Conservation (phyloP, 1,140 invertebrate species). For the Sogatella furcifera region DNA sequence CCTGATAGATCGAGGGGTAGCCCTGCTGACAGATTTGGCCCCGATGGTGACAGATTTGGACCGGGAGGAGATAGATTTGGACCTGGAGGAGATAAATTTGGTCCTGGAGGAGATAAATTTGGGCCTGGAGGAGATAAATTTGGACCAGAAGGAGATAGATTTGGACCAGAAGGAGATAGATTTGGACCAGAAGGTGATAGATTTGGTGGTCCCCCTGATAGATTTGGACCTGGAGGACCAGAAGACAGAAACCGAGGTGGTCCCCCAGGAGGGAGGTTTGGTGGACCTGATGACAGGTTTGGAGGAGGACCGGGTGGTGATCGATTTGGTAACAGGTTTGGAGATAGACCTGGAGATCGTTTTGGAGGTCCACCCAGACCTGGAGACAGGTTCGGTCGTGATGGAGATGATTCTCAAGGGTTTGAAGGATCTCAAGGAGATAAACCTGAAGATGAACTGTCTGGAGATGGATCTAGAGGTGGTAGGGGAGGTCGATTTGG, state of each 20-base stretch:
- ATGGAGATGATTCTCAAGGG: not conserved
- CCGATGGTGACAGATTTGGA: not conserved
- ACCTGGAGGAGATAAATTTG: not conserved
- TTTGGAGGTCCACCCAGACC: not conserved
- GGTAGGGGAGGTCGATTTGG: constrained; percentile 3
- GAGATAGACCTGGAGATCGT: not conserved
- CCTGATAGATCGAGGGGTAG: not conserved
- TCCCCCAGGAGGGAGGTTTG: constrained; percentile 3
- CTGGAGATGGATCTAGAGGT: not conserved
- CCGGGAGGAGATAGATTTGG: constrained; percentile 5
- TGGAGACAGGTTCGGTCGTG: not conserved
- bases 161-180: not conserved
- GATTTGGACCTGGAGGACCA: not conserved
- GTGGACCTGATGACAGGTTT: not conserved
- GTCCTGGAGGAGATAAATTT: not conserved
- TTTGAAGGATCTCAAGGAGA: not conserved
- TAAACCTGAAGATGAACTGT: not conserved
- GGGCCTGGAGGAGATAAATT: not conserved
- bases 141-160: not conserved
- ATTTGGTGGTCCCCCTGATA: not conserved
- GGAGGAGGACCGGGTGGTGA: constrained; percentile 1
- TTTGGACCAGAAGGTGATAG: not conserved
- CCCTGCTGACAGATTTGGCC: constrained; percentile 2
- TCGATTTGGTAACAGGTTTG: not conserved
- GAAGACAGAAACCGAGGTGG: not conserved